Base-by-base conservation (phyloP, 2,113 vertebrate genomes). In the Rissa tridactyla region DNA sequence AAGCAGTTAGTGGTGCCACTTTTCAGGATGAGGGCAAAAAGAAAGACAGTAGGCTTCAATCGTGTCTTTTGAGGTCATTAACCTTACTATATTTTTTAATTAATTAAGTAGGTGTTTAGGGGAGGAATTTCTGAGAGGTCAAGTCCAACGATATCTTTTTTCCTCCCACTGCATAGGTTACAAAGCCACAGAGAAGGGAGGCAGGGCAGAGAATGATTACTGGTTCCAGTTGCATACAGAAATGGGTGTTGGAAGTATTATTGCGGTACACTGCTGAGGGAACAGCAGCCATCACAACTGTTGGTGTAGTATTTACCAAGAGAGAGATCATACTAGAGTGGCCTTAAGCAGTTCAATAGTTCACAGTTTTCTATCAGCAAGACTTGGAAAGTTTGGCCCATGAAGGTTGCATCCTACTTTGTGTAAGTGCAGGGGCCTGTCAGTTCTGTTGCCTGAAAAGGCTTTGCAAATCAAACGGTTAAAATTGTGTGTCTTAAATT, bases 261-360 rank as follows among this genome's bases (percentile, higher is more conserved):
- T 27, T 62, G 57, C 70, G 32, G 15, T 13, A 47, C 47, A 47
- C 20, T 68, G 40, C 30, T 76, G n/a, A n/a, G 73, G n/a, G 25
- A 90, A 20, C 8, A 70, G 38, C 16, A 51, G 51, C 55, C 15
- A 5, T 29, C 5, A 27, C 27, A 40, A 1, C 72, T 68, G 20
- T 76, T 32, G 16, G 8, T 38, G 5, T 32, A 32, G 15, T 54
- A 36, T 49, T 83, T 88, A 18, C 13, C 15, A 47, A 62, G 40
- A 22, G 11, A 66, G 9, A 5, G 3, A 0, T 25, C 0, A 0
- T 70, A 60, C 32, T 0, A 2, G 29, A 20, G 11, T 49, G 9
- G 19, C 36, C n/a, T 91, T n/a, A 60, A 34, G 21, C 3, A 46
- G 29, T 57, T 82, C 26, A 55, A 0, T 49, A 71, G 32, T 73